These are phyloP conservation scores for Scolopax mira DNA, from an alignment of 2,113 vertebrate species.

Conservation along the genomic window DNA sequence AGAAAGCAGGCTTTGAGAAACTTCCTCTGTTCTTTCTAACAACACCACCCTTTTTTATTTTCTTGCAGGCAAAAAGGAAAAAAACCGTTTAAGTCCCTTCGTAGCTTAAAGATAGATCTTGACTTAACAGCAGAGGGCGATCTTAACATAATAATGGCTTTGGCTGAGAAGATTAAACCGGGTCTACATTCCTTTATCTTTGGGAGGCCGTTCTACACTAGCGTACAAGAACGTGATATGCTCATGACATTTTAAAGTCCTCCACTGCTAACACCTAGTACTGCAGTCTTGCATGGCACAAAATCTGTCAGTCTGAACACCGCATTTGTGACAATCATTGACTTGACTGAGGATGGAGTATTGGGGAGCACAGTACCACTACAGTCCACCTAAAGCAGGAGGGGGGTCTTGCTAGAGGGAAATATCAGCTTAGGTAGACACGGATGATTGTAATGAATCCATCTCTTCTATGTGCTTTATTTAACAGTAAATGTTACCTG, in stretches of 20 bases:
- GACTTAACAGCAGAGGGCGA: constrained; percentile 93
- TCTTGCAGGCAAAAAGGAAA: constrained; percentile 91
- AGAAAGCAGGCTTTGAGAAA: background rate
- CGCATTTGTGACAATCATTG: background rate
- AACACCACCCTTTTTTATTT: background rate
- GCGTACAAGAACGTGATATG: constrained; percentile 90
- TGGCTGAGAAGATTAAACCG: constrained; percentile 94
- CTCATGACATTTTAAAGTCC: constrained; percentile 87
- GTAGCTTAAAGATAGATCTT: constrained; percentile 91
- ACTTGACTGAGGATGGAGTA: background rate
- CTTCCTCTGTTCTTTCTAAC: background rate
- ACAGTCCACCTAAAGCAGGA: background rate
- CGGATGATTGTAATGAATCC: background rate
- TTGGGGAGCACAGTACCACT: background rate
- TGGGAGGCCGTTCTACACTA: constrained; percentile 91
- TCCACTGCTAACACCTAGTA: background rate
- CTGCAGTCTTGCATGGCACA: background rate
- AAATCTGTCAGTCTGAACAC: background rate
- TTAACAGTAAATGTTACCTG: constrained; percentile 15
- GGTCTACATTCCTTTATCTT: constrained; percentile 96
- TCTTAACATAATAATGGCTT: constrained; percentile 94
- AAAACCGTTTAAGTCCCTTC: constrained; percentile 91
- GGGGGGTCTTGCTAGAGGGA: background rate
- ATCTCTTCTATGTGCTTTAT: constrained; percentile 2
- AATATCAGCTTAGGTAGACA: background rate